phyloP scores from a whole-genome alignment of 2,797 vertebrate species.

The Muscicapa comitata region DNA sequence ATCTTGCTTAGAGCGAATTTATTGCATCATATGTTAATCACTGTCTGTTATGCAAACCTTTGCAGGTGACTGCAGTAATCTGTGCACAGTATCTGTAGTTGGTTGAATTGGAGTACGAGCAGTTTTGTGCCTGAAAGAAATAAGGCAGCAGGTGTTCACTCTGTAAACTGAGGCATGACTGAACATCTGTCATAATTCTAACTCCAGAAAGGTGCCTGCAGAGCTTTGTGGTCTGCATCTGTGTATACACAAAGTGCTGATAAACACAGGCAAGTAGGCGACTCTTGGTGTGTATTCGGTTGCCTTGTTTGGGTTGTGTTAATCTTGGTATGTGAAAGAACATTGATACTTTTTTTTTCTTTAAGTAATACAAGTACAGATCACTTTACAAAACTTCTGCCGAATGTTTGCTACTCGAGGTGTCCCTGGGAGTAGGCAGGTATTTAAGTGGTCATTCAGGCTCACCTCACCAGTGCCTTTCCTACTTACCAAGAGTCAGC shows the following conservation, averaged over 20 bases:
- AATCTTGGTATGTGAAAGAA: neutral
- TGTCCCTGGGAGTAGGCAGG: neutral
- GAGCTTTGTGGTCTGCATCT: neutral
- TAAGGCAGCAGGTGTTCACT: neutral
- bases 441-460: neutral
- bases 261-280: neutral
- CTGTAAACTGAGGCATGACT: neutral
- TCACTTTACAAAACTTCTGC: neutral
- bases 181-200: neutral
- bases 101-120: neutral
- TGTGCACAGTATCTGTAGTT: neutral
- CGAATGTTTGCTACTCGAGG: neutral
- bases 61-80: neutral
- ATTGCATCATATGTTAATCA: neutral
- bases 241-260: fast-evolving
- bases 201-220: neutral
- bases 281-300: neutral
- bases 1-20: neutral
- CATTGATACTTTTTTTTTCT: neutral
- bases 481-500: neutral
- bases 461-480: neutral
- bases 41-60: neutral
- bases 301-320: neutral
- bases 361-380: neutral
- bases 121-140: neutral